Percentiles rank a stretch among this genome's conserved stretches.
Conservation (phyloP, 2,113 vertebrate species). For the Oreochromis niloticus region DNA sequence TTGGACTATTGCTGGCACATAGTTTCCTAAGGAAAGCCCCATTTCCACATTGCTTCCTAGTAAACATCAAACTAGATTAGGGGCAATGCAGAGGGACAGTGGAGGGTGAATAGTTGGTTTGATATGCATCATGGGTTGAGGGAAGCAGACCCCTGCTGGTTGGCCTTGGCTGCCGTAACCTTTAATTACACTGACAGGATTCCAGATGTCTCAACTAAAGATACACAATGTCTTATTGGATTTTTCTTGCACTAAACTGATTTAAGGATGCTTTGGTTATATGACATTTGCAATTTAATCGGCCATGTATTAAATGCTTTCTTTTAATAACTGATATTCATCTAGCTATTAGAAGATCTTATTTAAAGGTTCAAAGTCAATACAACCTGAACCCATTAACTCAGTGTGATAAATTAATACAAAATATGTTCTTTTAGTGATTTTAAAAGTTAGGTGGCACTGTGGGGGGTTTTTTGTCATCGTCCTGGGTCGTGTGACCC, state of each 20-base stretch:
- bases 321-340: background rate
- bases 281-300: background rate
- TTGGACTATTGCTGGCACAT: constrained; percentile 58
- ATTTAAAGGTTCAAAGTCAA: background rate
- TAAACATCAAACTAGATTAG: constrained; percentile 60
- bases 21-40: constrained; percentile 60
- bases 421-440: background rate
- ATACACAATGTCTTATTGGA: background rate
- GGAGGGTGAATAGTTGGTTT: constrained; percentile 37
- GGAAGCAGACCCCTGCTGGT: constrained; percentile 56
- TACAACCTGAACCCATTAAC: background rate
- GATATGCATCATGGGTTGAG: constrained; percentile 34
- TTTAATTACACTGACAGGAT: constrained; percentile 68
- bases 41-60: constrained; percentile 49
- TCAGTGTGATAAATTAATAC: background rate
- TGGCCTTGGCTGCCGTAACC: constrained; percentile 58
- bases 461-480: background rate
- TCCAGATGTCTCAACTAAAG: constrained; percentile 56
- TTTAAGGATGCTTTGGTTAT: background rate
- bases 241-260: background rate
- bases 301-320: background rate
- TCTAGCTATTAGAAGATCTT: background rate
- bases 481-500: background rate
- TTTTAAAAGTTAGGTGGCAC: background rate
- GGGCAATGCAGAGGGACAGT: constrained; percentile 34